Conservation (phyloP, 2,888 invertebrate species). For the Brachyptera putata region DNA sequence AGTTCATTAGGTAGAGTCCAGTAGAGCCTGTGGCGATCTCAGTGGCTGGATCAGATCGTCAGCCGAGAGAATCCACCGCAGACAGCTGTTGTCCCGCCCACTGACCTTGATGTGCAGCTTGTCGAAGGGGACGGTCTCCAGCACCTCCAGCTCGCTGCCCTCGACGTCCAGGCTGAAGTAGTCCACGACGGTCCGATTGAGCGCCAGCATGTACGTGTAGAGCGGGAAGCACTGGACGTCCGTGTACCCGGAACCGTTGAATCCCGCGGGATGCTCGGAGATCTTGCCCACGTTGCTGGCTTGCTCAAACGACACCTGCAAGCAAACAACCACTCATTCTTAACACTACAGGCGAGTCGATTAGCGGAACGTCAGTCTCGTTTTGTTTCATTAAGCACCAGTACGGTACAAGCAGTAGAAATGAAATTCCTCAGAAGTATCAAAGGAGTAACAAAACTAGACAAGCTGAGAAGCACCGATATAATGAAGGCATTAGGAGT, state of each 20-base stretch:
- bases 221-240: conserved; percentile 52
- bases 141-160: conserved; percentile 50
- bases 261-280: conserved; percentile 33
- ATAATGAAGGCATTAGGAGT: too few species aligned
- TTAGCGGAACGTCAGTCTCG: too few species aligned
- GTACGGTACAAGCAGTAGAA: too few species aligned
- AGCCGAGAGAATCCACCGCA: too few species aligned
- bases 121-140: conserved; percentile 51
- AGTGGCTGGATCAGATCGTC: too few species aligned
- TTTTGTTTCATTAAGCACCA: too few species aligned
- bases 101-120: conserved; percentile 46
- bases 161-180: conserved; percentile 55
- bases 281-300: conserved; percentile 43
- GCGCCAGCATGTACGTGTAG: conserved; percentile 47
- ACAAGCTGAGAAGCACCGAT: too few species aligned
- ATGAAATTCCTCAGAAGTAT: too few species aligned
- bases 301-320: conserved; percentile 46
- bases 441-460: too few species aligned
- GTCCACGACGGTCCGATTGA: conserved; percentile 49
- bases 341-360: not conserved
- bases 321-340: conserved; percentile 27
- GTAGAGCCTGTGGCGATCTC: too few species aligned
- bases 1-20: too few species aligned
- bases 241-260: conserved; percentile 38
- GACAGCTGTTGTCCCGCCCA: too few species aligned